Evolutionary conservation across 2,797 vertebrate species (phyloP).

Genomic region (Parauchenoglanis punctatus): DNA sequence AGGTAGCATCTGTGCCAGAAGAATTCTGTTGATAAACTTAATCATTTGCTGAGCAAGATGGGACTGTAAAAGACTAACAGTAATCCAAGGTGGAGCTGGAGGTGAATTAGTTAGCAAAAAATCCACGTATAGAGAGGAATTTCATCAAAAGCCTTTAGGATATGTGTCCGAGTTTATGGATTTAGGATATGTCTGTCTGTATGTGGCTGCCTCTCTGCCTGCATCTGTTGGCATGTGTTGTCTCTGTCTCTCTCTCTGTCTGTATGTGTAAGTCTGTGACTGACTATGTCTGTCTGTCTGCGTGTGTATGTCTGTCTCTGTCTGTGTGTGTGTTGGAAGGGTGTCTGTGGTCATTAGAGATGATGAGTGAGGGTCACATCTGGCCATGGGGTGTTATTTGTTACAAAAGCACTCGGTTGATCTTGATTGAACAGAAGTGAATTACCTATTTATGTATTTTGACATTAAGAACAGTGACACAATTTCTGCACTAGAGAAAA

Average conservation of each 20-base stretch:
- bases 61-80: not conserved
- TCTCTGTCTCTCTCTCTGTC: not conserved
- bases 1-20: not conserved
- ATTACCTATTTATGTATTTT: not conserved
- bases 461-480: not conserved
- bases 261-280: not conserved
- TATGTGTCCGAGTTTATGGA: too few species aligned
- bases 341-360: not conserved
- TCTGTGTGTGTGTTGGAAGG: too few species aligned
- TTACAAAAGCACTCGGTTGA: not conserved
- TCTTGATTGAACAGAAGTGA: not conserved
- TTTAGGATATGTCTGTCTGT: not conserved
- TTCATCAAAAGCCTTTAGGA: not conserved
- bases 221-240: too few species aligned
- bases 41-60: not conserved
- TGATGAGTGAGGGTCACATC: not conserved
- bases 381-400: not conserved
- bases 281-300: not conserved
- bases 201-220: not conserved
- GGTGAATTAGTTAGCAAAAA: not conserved
- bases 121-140: not conserved
- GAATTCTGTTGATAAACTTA: constrained; percentile 15
- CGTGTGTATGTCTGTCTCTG: not conserved
- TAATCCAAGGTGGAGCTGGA: not conserved
- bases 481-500: not conserved